These are phyloP conservation scores for Isotomurus palustris DNA, from an alignment of 2,888 invertebrate genomes.

Conservation along the genomic window DNA sequence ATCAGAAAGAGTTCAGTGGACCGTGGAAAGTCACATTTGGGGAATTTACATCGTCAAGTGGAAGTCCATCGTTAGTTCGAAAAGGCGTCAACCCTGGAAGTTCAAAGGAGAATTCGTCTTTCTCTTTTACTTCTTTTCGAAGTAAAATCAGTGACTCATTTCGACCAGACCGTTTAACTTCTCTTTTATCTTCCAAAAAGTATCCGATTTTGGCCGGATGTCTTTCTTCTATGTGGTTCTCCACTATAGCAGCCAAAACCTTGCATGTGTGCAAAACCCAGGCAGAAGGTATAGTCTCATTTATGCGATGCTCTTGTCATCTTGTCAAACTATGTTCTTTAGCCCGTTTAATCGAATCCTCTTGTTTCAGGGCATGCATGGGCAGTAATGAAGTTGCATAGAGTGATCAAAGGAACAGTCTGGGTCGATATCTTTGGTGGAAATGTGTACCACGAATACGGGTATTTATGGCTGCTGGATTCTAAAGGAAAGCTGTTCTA, in stretches of 20 bases:
- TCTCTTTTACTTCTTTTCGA: background rate
- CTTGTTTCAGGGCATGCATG: slow-evolving; percentile 43
- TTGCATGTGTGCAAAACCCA: slow-evolving; percentile 45
- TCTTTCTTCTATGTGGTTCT: slow-evolving; percentile 44
- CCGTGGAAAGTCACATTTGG: slow-evolving; percentile 28
- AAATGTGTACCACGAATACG: slow-evolving; percentile 38
- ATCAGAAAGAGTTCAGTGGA: slow-evolving; percentile 14
- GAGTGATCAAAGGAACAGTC: slow-evolving; percentile 11
- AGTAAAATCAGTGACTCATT: slow-evolving; percentile 16
- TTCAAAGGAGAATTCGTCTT: no score
- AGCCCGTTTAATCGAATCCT: background rate
- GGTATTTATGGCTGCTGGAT: slow-evolving; percentile 32
- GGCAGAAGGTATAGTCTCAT: slow-evolving; percentile 39
- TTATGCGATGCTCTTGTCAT: no score
- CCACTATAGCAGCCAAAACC: slow-evolving; percentile 38
- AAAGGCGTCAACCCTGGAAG: no score
- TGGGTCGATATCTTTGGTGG: slow-evolving; percentile 36
- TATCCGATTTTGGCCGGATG: slow-evolving; percentile 15
- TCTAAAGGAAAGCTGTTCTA: slow-evolving; percentile 27
- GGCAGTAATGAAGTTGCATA: slow-evolving; percentile 31
- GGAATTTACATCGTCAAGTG: slow-evolving; percentile 8
- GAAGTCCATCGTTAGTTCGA: no score
- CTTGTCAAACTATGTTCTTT: background rate
- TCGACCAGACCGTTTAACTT: slow-evolving; percentile 3
- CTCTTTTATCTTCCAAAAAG: slow-evolving; percentile 4